Evolutionary conservation across 2,797 vertebrate genomes (phyloP).

Genomic region (Crocidura indochinensis): DNA sequence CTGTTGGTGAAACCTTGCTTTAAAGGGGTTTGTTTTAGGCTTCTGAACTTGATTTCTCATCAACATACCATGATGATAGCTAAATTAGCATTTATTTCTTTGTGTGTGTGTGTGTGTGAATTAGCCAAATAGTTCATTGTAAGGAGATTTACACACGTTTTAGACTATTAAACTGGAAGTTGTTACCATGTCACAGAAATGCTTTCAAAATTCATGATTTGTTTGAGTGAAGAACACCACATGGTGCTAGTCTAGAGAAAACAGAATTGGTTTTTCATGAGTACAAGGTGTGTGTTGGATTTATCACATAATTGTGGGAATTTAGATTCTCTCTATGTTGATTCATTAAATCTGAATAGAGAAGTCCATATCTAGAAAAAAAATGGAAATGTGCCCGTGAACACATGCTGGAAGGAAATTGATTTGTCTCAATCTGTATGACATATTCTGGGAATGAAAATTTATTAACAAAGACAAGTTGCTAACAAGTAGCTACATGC

Average conservation of each 20-base stretch:
- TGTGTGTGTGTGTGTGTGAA: not conserved
- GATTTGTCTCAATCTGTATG: conserved; percentile 20
- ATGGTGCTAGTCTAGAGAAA: no score
- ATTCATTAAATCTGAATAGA: conserved; percentile 1
- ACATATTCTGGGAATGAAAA: not conserved
- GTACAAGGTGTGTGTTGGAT: not conserved
- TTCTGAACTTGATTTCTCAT: conserved; percentile 22
- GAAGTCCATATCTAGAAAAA: not conserved
- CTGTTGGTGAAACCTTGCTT: not conserved
- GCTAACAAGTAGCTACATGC: not conserved
- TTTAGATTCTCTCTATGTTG: not conserved
- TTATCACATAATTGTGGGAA: conserved; percentile 48
- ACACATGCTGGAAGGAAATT: conserved; percentile 1
- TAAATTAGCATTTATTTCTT: conserved; percentile 61
- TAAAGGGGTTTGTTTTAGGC: not conserved
- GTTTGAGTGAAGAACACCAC: not conserved
- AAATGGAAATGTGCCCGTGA: not conserved
- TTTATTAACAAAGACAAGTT: conserved; percentile 46
- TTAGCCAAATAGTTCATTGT: not conserved
- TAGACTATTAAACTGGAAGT: not conserved
- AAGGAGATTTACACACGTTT: conserved; percentile 25
- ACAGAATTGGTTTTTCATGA: not conserved
- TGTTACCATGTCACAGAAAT: not conserved
- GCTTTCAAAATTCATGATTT: conserved; percentile 46
- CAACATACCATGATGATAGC: not conserved